Conservation (phyloP, 2,888 invertebrate species). For the Maniola hyperantus region DNA sequence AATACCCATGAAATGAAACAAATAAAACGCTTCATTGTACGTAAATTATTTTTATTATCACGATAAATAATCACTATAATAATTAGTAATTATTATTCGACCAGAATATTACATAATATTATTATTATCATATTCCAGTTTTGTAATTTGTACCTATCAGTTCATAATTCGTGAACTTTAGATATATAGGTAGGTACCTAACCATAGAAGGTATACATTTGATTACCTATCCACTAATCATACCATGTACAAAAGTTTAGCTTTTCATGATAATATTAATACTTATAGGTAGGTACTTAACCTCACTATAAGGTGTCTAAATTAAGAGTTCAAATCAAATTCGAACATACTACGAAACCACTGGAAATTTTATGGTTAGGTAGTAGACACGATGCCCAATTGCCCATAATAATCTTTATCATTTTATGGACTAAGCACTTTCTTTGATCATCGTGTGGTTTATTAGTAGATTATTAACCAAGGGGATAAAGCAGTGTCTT, state of each 20-base stretch:
- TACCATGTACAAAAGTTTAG: no score
- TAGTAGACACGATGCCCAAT: neutral
- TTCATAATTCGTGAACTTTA: slow-evolving; percentile 22
- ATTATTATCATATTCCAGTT: neutral
- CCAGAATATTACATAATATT: slow-evolving; percentile 1
- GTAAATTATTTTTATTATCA: slow-evolving; percentile 30
- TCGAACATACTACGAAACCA: neutral
- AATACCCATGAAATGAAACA: neutral
- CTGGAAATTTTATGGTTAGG: neutral
- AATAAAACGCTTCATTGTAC: slow-evolving; percentile 2
- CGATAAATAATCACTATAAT: slow-evolving; percentile 11
- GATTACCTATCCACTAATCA: neutral
- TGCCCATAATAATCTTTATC: neutral
- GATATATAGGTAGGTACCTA: neutral
- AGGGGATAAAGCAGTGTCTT: no score
- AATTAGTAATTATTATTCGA: neutral
- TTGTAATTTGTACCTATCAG: slow-evolving; percentile 26
- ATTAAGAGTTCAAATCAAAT: neutral
- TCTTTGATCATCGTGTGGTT: no score
- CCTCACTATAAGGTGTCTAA: neutral
- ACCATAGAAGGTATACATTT: neutral
- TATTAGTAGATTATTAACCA: no score
- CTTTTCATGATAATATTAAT: neutral
- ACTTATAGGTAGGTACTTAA: neutral
- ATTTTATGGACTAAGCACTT: no score